Percentiles rank a stretch among this genome's conserved stretches.
phyloP scores from a whole-genome alignment of 2,888 invertebrate species.

The Silvanus unidentatus region DNA sequence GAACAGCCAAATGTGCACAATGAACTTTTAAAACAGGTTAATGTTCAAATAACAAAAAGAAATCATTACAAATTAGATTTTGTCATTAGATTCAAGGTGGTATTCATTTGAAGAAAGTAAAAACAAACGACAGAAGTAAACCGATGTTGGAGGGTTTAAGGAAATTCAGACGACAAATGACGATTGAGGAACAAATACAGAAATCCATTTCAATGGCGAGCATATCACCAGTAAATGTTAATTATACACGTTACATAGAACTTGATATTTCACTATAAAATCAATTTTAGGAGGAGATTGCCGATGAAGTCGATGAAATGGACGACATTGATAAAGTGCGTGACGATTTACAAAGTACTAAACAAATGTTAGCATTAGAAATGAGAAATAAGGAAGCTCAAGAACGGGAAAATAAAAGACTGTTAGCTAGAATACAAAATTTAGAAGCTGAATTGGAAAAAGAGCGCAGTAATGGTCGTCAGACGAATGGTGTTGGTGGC shows the following conservation, averaged over 20 bases:
- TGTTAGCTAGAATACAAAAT: slow-evolving; percentile 71
- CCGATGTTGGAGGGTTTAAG: slow-evolving; percentile 77
- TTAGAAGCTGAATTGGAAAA: slow-evolving; percentile 77
- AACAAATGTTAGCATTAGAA: slow-evolving; percentile 83
- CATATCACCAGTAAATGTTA: slow-evolving; percentile 45
- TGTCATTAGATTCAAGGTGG: slow-evolving; percentile 65
- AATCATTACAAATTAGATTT: neutral
- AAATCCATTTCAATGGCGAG: slow-evolving; percentile 70
- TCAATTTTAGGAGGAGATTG: slow-evolving; percentile 37
- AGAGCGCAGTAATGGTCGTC: slow-evolving; percentile 36
- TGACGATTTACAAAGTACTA: slow-evolving; percentile 86
- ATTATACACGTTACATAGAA: slow-evolving; percentile 14
- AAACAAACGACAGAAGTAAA: slow-evolving; percentile 80
- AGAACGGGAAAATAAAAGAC: slow-evolving; percentile 72
- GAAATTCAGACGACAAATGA: slow-evolving; percentile 83
- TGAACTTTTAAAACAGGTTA: slow-evolving; percentile 61
- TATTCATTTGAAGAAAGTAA: slow-evolving; percentile 66
- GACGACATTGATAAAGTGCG: slow-evolving; percentile 87
- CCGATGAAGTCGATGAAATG: slow-evolving; percentile 70
- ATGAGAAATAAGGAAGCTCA: slow-evolving; percentile 78
- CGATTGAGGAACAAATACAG: slow-evolving; percentile 82
- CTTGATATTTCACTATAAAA: slow-evolving; percentile 1
- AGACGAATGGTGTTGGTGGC: slow-evolving; percentile 13
- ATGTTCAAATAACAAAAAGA: neutral
- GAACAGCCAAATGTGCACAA: slow-evolving; percentile 78